Evolutionary conservation across 2,888 invertebrate genomes (phyloP).

Genomic region (Pyrocoelia pectoralis): DNA sequence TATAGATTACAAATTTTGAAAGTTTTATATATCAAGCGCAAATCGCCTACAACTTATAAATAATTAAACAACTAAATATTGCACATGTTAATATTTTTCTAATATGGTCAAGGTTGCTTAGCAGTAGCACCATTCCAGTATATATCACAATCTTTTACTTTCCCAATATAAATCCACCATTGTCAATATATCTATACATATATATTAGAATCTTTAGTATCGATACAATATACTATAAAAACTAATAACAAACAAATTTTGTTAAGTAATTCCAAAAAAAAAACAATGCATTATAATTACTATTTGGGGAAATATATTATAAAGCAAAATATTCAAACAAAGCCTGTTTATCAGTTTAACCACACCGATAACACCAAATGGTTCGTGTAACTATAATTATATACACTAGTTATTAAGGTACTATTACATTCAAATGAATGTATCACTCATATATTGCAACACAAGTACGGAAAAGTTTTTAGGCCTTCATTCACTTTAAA

Average conservation of each 20-base stretch:
- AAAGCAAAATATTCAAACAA: conserved; percentile 45
- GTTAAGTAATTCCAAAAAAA: conserved; percentile 39
- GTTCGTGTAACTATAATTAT: conserved; percentile 45
- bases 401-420: conserved; percentile 49
- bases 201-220: conserved; percentile 51
- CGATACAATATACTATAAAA: conserved; percentile 54
- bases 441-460: conserved; percentile 39
- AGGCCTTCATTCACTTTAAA: conserved; percentile 22
- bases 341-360: conserved; percentile 43
- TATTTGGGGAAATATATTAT: conserved; percentile 36
- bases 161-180: conserved; percentile 44
- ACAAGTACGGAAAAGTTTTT: conserved; percentile 32
- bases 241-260: conserved; percentile 52
- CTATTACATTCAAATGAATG: conserved; percentile 50
- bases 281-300: conserved; percentile 37
- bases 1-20: conserved; percentile 22
- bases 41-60: conserved; percentile 30
- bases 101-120: conserved; percentile 52
- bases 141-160: conserved; percentile 58
- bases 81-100: conserved; percentile 50
- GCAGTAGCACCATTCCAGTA: conserved; percentile 58
- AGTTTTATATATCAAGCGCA: conserved; percentile 15
- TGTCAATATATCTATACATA: conserved; percentile 43
- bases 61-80: conserved; percentile 58
- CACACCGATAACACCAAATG: conserved; percentile 54